phyloP scores from a whole-genome alignment of 1,140 invertebrate species.

The Zaprionus tsacasi region DNA sequence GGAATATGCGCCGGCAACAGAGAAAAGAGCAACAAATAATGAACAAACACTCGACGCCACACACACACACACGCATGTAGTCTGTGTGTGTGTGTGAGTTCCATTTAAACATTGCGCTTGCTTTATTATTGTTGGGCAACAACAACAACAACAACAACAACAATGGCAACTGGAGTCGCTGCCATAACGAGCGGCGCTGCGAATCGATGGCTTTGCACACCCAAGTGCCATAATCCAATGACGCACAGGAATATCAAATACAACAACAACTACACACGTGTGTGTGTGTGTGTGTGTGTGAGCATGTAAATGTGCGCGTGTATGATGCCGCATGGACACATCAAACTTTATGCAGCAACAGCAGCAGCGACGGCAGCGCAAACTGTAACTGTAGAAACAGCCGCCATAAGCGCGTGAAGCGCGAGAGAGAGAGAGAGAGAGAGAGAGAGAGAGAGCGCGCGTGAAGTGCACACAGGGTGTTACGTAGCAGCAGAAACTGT shows the following conservation, averaged over 20 bases:
- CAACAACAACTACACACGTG: slow-evolving; percentile 42
- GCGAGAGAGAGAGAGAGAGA: neutral
- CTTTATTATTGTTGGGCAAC: slow-evolving; percentile 73
- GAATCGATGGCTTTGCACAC: slow-evolving; percentile 83
- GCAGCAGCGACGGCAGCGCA: slow-evolving; percentile 42
- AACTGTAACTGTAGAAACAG: slow-evolving; percentile 41
- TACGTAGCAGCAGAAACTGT: neutral
- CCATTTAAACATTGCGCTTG: slow-evolving; percentile 80
- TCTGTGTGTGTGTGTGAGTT: slow-evolving; percentile 45
- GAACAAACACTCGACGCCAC: slow-evolving; percentile 57
- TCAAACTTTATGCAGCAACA: slow-evolving; percentile 80
- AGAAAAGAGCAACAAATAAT: slow-evolving; percentile 82
- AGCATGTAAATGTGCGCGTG: slow-evolving; percentile 63
- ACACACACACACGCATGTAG: slow-evolving; percentile 20
- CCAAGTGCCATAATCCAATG: slow-evolving; percentile 84
- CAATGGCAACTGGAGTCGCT: slow-evolving; percentile 22
- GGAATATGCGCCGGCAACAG: slow-evolving; percentile 63
- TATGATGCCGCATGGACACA: slow-evolving; percentile 80
- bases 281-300: slow-evolving; percentile 43
- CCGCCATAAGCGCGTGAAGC: slow-evolving; percentile 18
- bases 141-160: slow-evolving; percentile 41
- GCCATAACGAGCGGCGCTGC: slow-evolving; percentile 71
- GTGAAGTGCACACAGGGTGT: slow-evolving; percentile 28
- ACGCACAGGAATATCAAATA: slow-evolving; percentile 81
- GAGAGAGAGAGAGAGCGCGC: too few species aligned